Evolutionary conservation across 1,140 invertebrate genomes (phyloP), one percentile per base, ranked within the genome.

Genomic region (Meloidogyne floridensis): DNA sequence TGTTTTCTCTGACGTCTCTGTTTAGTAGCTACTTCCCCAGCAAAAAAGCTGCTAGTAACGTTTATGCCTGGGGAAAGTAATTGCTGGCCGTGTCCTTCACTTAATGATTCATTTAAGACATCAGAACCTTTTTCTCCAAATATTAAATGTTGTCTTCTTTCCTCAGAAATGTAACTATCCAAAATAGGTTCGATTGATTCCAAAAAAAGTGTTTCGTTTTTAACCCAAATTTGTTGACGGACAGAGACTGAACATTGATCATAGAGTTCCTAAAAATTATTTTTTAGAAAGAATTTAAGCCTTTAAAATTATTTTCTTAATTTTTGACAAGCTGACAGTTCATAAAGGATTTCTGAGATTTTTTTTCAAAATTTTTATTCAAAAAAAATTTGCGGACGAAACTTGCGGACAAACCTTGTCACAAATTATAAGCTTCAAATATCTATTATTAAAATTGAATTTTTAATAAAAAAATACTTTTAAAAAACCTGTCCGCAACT

Each of bases 171-270:
- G 78, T 86, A 86, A 18, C 43, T 42, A 72, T 86, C 84, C 13
- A 86, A 18, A 59, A 86, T 70, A 7, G 85, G 86, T 20, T 81
- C 82, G 11, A 86, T 77, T 18, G 86, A 87, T 78, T 76, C 82
- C 20, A 75, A 3, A 72, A 86, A 86, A 32, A 84, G 74, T 13
- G 56, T 72, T 15, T 86, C 85, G 42, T 86, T 83, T 73, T 73
- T 84, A 10, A 87, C 51, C 85, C 85, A 86, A 76, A 86, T 86
- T 75, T 86, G 85, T 75, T 86, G 85, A 18, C 76, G 82, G 11
- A 86, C 85, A 10, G 65, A 65, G 51, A 87, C 81, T n/a, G 72
- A 59, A 56, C 81, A 86, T 43, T 79, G 76, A 9, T 84, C 56
- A 77, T 86, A 86, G 2, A 86, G 79, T 42, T 82, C 81, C 76